phyloP scores from a whole-genome alignment of 2,113 vertebrate species.

The Trematocara variabile region DNA sequence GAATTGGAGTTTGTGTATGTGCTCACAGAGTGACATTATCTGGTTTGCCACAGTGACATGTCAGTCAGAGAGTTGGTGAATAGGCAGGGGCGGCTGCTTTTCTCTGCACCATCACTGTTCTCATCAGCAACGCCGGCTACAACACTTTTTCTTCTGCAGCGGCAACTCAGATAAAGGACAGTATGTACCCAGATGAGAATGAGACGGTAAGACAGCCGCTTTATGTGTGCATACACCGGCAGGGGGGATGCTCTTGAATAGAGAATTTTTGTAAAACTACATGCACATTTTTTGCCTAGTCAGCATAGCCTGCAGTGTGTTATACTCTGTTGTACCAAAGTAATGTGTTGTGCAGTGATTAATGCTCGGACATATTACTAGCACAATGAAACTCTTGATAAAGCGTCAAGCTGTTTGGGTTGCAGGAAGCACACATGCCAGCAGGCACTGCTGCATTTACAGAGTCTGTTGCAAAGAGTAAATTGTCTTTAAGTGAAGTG shows the following conservation, averaged over 20 bases:
- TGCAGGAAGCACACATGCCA: neutral
- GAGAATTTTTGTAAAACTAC: neutral
- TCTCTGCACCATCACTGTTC: constrained; percentile 22
- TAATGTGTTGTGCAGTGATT: neutral
- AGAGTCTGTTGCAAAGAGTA: neutral
- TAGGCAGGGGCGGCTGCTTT: constrained; percentile 15
- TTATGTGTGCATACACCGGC: neutral
- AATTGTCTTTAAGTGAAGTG: neutral
- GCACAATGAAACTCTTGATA: neutral
- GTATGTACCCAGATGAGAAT: constrained; percentile 69
- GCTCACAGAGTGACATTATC: constrained; percentile 12
- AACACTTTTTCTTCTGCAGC: constrained; percentile 19
- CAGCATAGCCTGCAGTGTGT: neutral
- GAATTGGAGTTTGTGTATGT: constrained; percentile 6
- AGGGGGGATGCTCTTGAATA: neutral
- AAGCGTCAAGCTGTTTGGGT: neutral
- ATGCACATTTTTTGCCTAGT: neutral
- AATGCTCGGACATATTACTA: neutral
- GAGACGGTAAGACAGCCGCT: constrained; percentile 55
- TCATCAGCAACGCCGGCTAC: constrained; percentile 13
- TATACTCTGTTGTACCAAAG: neutral
- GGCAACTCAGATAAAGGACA: constrained; percentile 36
- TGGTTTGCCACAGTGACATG: constrained; percentile 30
- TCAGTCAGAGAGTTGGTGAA: constrained; percentile 40
- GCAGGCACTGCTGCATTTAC: neutral